Conservation (phyloP, 2,113 vertebrate species). For the Muscicapa adusta region DNA sequence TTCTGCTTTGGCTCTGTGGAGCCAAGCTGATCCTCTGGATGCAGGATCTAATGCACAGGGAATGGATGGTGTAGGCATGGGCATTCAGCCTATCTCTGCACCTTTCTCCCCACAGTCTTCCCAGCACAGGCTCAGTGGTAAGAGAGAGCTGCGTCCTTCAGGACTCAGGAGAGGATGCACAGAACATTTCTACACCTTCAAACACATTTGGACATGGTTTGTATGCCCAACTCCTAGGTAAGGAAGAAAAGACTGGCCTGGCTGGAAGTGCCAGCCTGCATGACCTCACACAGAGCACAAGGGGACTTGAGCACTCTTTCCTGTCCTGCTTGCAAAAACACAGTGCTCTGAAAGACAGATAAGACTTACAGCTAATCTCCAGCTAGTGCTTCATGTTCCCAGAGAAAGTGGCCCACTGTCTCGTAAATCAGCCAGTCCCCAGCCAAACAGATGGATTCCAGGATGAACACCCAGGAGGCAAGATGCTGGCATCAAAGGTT, state of each 20-base stretch:
- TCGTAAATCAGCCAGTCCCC: not conserved
- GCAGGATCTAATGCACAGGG: not conserved
- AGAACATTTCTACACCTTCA: not conserved
- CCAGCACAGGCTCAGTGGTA: not conserved
- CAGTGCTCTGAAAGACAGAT: not conserved
- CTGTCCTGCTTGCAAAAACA: not conserved
- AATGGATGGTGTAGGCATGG: not conserved
- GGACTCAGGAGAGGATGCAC: not conserved
- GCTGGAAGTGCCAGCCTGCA: not conserved
- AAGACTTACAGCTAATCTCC: not conserved
- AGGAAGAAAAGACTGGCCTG: not conserved
- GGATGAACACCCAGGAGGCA: not conserved
- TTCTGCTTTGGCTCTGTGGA: not conserved
- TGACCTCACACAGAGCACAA: rapidly evolving
- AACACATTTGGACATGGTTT: not conserved
- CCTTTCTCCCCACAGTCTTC: not conserved
- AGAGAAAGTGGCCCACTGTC: not conserved
- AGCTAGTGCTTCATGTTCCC: not conserved
- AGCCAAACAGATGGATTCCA: not conserved
- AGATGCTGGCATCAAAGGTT: not conserved
- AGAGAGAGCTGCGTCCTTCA: not conserved
- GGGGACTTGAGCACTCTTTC: not conserved
- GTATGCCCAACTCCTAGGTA: not conserved
- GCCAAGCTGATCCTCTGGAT: not conserved
- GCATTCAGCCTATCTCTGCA: not conserved